These are phyloP conservation scores for Pelosia muscerda DNA, from an alignment of 2,888 invertebrate species.

Conservation along the genomic window DNA sequence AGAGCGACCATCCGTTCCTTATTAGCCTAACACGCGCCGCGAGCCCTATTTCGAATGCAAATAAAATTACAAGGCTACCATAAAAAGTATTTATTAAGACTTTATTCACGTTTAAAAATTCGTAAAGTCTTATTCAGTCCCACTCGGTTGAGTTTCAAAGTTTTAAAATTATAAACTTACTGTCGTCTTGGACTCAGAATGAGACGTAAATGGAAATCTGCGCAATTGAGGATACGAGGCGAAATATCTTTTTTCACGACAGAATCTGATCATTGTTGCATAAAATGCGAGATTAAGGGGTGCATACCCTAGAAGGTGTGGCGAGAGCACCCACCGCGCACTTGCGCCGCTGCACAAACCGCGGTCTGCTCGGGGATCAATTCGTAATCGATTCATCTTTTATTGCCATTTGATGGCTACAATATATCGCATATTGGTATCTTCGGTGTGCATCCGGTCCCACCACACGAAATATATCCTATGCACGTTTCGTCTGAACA, in stretches of 20 bases:
- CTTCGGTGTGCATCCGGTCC: constrained; percentile 45
- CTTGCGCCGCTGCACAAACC: constrained; percentile 30
- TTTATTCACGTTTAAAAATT: constrained; percentile 83
- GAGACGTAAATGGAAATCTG: constrained; percentile 80
- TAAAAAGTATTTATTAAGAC: constrained; percentile 84
- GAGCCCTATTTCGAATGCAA: constrained; percentile 79
- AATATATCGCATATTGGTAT: constrained; percentile 60
- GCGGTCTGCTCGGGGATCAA: constrained; percentile 41
- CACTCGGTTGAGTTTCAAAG: constrained; percentile 72
- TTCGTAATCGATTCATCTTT: constrained; percentile 74
- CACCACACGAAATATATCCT: constrained; percentile 11
- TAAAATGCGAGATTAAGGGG: constrained; percentile 76
- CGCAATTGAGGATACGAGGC: constrained; percentile 69
- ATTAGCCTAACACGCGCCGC: constrained; percentile 82
- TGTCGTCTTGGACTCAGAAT: constrained; percentile 69
- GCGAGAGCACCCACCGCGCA: constrained; percentile 56
- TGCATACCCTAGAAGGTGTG: constrained; percentile 61
- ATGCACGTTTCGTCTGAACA: constrained; percentile 36
- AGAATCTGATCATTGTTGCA: constrained; percentile 74
- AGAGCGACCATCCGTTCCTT: constrained; percentile 78
- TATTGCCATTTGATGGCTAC: constrained; percentile 69
- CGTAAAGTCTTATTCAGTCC: constrained; percentile 84
- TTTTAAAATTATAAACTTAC: constrained; percentile 83
- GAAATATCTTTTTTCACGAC: constrained; percentile 74
- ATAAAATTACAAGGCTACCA: constrained; percentile 82